A percentile compares a stretch with the other conserved stretches of the same genome.
Evolutionary conservation across 1,140 invertebrate species (phyloP).

Genomic region (Hormaphis cornu): DNA sequence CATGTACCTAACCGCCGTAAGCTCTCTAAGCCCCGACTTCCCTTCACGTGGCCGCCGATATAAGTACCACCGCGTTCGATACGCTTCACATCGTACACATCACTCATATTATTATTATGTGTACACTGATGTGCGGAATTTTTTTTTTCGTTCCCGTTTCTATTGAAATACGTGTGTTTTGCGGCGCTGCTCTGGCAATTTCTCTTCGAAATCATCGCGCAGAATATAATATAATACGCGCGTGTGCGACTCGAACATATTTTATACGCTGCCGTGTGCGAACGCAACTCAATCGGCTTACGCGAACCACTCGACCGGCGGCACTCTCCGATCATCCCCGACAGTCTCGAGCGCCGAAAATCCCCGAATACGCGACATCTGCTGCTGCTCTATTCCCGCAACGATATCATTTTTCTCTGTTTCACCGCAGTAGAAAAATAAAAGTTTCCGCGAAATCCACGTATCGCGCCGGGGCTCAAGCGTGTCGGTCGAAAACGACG

Average conservation of each 20-base stretch:
- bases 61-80: background rate
- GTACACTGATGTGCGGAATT: background rate
- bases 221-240: background rate
- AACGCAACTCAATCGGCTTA: conserved; percentile 25
- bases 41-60: conserved; percentile 10
- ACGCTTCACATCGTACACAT: background rate
- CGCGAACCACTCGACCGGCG: background rate
- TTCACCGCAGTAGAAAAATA: background rate
- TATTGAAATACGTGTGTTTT: conserved; percentile 29
- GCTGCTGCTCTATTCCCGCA: background rate
- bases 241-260: background rate
- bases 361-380: background rate
- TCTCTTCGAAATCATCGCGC: background rate
- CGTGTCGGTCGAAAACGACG: no score
- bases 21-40: conserved; percentile 23
- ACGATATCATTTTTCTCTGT: background rate
- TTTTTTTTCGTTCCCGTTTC: background rate
- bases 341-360: conserved; percentile 5
- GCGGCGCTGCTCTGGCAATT: conserved; percentile 13
- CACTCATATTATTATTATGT: background rate
- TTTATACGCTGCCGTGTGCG: background rate
- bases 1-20: no score
- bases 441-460: background rate
- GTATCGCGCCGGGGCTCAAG: background rate
- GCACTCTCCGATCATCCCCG: background rate